These are phyloP conservation scores for Noctua comes DNA, from an alignment of 2,888 invertebrate species.

Conservation along the genomic window DNA sequence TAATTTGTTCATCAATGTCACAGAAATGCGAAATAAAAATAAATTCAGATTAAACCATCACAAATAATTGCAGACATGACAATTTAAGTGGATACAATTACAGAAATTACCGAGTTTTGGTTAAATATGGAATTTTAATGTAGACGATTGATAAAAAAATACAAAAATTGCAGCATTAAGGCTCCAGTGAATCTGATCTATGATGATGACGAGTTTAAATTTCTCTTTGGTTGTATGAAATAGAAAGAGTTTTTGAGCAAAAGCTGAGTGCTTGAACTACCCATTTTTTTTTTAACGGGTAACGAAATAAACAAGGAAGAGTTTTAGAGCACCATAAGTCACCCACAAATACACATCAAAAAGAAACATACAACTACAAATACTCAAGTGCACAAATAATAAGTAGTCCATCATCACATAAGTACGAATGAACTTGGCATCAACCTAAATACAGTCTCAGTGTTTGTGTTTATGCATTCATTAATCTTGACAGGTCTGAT, in stretches of 20 bases:
- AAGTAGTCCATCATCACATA: slow-evolving; percentile 54
- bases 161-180: background rate
- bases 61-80: slow-evolving; percentile 45
- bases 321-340: background rate
- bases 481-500: slow-evolving; percentile 72
- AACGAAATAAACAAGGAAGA: background rate
- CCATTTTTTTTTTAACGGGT: background rate
- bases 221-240: background rate
- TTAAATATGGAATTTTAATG: slow-evolving; percentile 1
- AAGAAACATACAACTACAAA: slow-evolving; percentile 1
- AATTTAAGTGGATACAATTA: slow-evolving; percentile 47
- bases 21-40: slow-evolving; percentile 38
- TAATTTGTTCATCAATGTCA: slow-evolving; percentile 34
- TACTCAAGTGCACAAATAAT: slow-evolving; percentile 9
- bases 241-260: background rate
- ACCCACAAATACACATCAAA: slow-evolving; percentile 3
- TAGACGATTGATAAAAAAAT: slow-evolving; percentile 1
- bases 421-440: slow-evolving; percentile 84
- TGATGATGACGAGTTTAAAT: too few relatives aligned
- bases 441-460: slow-evolving; percentile 78
- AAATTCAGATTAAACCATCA: slow-evolving; percentile 59
- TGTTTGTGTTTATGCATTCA: slow-evolving; percentile 75
- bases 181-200: too few relatives aligned
- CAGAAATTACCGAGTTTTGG: slow-evolving; percentile 9
- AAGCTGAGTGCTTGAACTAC: background rate